Conservation (phyloP, 2,797 vertebrate species). For the Sternarchorhynchus goeldii region DNA sequence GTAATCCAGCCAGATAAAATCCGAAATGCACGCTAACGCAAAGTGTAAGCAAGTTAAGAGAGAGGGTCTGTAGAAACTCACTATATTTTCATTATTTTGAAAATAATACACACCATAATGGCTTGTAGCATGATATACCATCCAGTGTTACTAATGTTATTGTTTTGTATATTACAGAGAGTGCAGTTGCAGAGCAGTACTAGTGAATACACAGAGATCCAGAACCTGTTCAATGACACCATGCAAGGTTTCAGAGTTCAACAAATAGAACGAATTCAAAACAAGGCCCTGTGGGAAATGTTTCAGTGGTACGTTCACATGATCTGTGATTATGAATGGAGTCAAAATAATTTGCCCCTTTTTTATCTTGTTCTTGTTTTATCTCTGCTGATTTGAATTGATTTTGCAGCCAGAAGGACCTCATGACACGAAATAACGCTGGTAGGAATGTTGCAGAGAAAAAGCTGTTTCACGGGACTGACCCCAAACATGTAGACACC, state of each 20-base stretch:
- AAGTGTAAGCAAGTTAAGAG: too few relatives aligned
- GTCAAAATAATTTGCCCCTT: too few relatives aligned
- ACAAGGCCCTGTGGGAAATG: conserved; percentile 80
- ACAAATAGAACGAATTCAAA: conserved; percentile 75
- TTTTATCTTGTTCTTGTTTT: background rate
- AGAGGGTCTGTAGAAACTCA: too few relatives aligned
- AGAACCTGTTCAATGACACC: conserved; percentile 75
- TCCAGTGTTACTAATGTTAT: background rate
- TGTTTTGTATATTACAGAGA: conserved; percentile 50
- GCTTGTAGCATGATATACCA: background rate
- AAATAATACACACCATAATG: too few relatives aligned
- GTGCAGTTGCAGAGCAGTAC: conserved; percentile 55
- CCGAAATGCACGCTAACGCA: too few relatives aligned
- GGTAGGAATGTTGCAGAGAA: conserved; percentile 71
- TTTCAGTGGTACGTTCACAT: conserved; percentile 80
- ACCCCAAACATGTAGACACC: conserved; percentile 67
- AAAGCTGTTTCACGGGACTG: conserved; percentile 88
- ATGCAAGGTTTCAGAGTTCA: conserved; percentile 72
- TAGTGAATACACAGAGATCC: conserved; percentile 72
- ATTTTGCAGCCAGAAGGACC: conserved; percentile 82
- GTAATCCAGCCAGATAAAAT: too few relatives aligned
- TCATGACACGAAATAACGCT: conserved; percentile 80
- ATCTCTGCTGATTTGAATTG: background rate
- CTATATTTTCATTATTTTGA: too few relatives aligned
- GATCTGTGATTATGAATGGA: background rate